Base-by-base conservation (phyloP, 2,113 vertebrate species). In the Danionella cerebrum region DNA sequence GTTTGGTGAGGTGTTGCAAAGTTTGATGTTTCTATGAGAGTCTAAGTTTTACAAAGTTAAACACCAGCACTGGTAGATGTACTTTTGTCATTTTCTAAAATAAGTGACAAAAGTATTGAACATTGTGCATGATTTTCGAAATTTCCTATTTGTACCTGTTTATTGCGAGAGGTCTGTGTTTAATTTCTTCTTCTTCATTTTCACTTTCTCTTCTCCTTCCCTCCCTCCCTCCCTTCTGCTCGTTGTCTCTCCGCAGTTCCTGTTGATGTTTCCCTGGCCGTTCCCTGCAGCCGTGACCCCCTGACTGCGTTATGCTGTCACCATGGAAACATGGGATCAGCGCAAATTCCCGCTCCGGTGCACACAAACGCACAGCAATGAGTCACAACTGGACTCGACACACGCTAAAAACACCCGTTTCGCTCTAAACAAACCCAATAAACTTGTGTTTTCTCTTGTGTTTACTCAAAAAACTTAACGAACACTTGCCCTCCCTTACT, bases 251-350 rank as follows among this genome's bases (percentile, higher is more conserved):
- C 60, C 65, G 73, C 54, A 63, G 63, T 55, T 75, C 72, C 55
- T 75, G 54, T 67, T 71, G 65, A 63, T 67, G 73, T 57, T 65
- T 48, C 72, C 60, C 67, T 60, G 67, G 65, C 73, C 54, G 22
- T 67, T 67, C 72, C 31, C 67, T 22, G 54, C 67, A 70, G 67
- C 72, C 68, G 19, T 75, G 73, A 75, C 73, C 63, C 68, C 66
- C 68, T 55, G 63, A 67, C 68, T 63, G 68, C 60, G 71, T 73
- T 63, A 55, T 69, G 71, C 64, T 70, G 75, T 77, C 67, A 58
- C 75, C 62, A 77, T 77, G 75, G 75, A 64, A 65, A 77, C 75
- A 35, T 50, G 25, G 52, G 64, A 59, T 69, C 24, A 50, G 67
- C 44, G 53, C 24, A 67, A 76, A 65, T 54, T 35, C 41, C 7